These are phyloP conservation scores for Felis chaus DNA, from an alignment of 2,113 vertebrate genomes.

Conservation along the genomic window DNA sequence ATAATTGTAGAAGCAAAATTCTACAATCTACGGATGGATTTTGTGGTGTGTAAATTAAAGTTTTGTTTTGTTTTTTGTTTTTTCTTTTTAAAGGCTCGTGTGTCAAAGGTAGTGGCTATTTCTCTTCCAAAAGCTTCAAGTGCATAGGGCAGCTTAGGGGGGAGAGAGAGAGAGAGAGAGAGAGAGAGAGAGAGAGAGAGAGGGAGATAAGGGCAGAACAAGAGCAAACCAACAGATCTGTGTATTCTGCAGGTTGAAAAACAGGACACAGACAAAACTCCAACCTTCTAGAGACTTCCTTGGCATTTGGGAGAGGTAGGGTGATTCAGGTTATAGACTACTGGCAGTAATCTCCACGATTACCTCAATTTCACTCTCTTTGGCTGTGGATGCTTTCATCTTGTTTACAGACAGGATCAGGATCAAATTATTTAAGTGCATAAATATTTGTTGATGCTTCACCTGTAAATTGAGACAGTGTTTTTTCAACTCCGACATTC, in stretches of 20 bases:
- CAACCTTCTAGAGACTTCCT: not conserved
- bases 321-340: not conserved
- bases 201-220: too few species aligned
- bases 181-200: not conserved
- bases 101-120: not conserved
- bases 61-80: not conserved
- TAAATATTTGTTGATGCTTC: not conserved
- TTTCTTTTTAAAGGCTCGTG: too few species aligned
- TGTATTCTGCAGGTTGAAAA: not conserved
- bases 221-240: not conserved
- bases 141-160: not conserved
- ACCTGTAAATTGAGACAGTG: not conserved
- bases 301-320: not conserved
- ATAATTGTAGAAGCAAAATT: not conserved
- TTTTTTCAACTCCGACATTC: slow-evolving; percentile 17
- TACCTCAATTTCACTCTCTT: not conserved
- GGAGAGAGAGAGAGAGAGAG: too few species aligned
- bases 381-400: not conserved
- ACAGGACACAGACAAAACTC: not conserved
- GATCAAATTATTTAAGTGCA: not conserved
- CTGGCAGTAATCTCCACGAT: not conserved
- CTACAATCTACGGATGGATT: not conserved
- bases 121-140: not conserved
- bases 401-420: not conserved
- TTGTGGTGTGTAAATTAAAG: not conserved